phyloP scores from a whole-genome alignment of 2,888 invertebrate species.

The Nomada fabriciana region DNA sequence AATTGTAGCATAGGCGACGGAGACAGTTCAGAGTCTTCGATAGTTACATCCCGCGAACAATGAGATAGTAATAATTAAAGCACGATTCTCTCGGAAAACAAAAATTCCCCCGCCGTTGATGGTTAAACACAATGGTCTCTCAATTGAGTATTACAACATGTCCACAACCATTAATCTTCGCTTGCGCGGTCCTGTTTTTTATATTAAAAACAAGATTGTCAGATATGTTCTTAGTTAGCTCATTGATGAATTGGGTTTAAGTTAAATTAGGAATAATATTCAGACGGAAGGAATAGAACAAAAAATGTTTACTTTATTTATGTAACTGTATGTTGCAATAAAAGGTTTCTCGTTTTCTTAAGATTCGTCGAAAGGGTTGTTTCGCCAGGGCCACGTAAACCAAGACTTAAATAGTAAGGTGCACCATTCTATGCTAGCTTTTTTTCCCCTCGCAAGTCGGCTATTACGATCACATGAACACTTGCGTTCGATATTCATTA shows the following conservation, averaged over 20 bases:
- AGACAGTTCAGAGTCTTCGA: conserved; percentile 46
- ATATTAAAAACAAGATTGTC: too few relatives aligned
- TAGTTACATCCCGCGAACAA: conserved; percentile 21
- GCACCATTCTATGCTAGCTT: conserved; percentile 34
- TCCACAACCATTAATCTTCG: not conserved
- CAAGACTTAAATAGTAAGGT: not conserved
- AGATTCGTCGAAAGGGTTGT: not conserved
- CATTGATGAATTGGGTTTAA: too few relatives aligned
- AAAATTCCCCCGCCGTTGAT: conserved; percentile 17
- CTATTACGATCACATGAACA: conserved; percentile 53
- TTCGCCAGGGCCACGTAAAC: conserved; percentile 19
- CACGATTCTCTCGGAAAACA: conserved; percentile 29
- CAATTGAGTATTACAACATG: not conserved
- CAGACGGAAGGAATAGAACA: not conserved
- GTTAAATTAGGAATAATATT: not conserved
- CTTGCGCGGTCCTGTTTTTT: conserved; percentile 1
- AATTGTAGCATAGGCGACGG: conserved; percentile 64
- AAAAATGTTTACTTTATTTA: not conserved
- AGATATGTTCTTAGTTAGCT: too few relatives aligned
- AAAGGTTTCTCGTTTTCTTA: not conserved
- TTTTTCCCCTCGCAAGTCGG: conserved; percentile 37
- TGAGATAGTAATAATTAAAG: conserved; percentile 41
- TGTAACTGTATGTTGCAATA: not conserved
- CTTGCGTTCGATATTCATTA: conserved; percentile 55
- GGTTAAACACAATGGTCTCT: not conserved